A percentile compares a stretch with the other conserved stretches of the same genome.
phyloP scores from a whole-genome alignment of 2,113 vertebrate species.

The Oryzias javanicus region DNA sequence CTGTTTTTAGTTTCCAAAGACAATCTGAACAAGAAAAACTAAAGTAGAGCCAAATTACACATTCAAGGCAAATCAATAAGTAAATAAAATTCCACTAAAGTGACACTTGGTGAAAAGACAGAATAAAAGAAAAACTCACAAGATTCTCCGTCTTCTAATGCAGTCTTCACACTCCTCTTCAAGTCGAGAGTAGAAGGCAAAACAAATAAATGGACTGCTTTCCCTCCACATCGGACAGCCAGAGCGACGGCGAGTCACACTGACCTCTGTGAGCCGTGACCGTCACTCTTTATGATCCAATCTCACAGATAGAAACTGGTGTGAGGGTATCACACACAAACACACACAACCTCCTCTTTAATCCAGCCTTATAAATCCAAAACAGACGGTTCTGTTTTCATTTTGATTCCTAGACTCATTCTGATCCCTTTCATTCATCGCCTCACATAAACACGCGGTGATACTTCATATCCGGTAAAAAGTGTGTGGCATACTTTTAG shows the following conservation, averaged over 20 bases:
- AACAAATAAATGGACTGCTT: not conserved
- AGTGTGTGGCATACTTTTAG: conserved; percentile 1
- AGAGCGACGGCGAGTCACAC: conserved; percentile 35
- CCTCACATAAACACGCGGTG: no score
- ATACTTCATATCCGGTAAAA: conserved; percentile 8
- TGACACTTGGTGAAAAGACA: conserved; percentile 27
- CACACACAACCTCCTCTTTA: conserved; percentile 48
- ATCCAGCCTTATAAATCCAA: conserved; percentile 72
- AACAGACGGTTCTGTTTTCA: conserved; percentile 63
- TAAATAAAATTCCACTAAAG: not conserved
- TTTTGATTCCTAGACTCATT: conserved; percentile 55
- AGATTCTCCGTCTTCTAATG: not conserved
- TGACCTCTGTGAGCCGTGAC: conserved; percentile 40
- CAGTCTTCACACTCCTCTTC: conserved; percentile 19
- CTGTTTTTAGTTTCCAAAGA: conserved; percentile 38
- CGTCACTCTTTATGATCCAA: conserved; percentile 41
- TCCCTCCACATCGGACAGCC: conserved; percentile 24
- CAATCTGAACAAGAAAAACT: conserved; percentile 28
- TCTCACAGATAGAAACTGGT: conserved; percentile 15
- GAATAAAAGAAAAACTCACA: conserved; percentile 25
- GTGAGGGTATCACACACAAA: conserved; percentile 18
- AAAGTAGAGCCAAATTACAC: conserved; percentile 22
- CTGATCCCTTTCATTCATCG: conserved; percentile 34
- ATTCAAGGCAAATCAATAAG: conserved; percentile 35
- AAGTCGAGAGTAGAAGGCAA: conserved; percentile 8